A percentile compares a stretch with the other conserved stretches of the same genome.
phyloP scores from a whole-genome alignment of 2,888 invertebrate species.

The Drosophila cyrtoloma region DNA sequence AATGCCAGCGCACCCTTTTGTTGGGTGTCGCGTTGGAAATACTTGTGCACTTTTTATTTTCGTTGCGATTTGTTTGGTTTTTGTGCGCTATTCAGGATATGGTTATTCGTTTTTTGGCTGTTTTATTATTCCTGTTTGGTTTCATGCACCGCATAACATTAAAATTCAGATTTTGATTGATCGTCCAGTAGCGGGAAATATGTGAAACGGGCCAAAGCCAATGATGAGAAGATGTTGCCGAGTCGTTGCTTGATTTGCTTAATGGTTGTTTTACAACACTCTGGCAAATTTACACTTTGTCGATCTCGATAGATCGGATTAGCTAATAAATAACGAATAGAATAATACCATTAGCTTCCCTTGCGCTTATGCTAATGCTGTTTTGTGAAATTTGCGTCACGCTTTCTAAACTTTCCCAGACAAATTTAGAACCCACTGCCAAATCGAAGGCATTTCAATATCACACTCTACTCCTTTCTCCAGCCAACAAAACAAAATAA shows the following conservation, averaged over 20 bases:
- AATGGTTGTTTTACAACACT: slow-evolving; percentile 41
- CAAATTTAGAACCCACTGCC: slow-evolving; percentile 35
- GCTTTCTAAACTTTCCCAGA: slow-evolving; percentile 68
- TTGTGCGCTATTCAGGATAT: slow-evolving; percentile 60
- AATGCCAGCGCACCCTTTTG: slow-evolving; percentile 70
- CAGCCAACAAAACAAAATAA: background rate
- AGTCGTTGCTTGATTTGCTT: slow-evolving; percentile 24
- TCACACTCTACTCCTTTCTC: slow-evolving; percentile 1
- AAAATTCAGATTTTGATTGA: slow-evolving; percentile 80
- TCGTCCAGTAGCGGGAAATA: slow-evolving; percentile 50
- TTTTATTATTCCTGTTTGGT: slow-evolving; percentile 61
- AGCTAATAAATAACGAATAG: slow-evolving; percentile 23
- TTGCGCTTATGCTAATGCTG: slow-evolving; percentile 34
- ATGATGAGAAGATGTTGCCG: slow-evolving; percentile 21
- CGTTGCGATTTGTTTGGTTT: slow-evolving; percentile 18
- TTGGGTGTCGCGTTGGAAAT: slow-evolving; percentile 54
- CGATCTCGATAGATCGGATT: slow-evolving; percentile 25
- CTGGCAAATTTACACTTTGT: slow-evolving; percentile 29
- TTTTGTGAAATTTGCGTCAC: slow-evolving; percentile 45
- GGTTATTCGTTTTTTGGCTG: slow-evolving; percentile 52
- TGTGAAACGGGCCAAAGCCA: slow-evolving; percentile 22
- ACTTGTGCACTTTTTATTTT: slow-evolving; percentile 64
- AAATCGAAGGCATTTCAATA: slow-evolving; percentile 29
- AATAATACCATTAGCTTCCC: slow-evolving; percentile 3
- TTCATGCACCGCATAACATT: slow-evolving; percentile 79